Conservation (phyloP, 2,888 invertebrate species). For the Trachelus troglodyta region DNA sequence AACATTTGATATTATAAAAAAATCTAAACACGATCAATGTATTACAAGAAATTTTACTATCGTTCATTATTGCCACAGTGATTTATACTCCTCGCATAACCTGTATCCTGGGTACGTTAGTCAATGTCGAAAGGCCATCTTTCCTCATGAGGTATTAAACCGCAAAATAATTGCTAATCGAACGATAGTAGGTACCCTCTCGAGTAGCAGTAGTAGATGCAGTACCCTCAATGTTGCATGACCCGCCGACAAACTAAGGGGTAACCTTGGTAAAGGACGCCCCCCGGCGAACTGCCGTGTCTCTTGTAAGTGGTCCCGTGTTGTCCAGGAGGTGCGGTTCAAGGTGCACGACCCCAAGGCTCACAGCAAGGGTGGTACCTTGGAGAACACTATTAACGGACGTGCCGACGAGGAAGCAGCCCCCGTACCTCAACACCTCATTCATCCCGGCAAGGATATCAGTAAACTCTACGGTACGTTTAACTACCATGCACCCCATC, state of each 20-base stretch:
- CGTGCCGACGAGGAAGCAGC: slow-evolving; percentile 74
- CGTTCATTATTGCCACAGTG: neutral
- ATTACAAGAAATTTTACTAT: neutral
- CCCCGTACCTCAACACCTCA: slow-evolving; percentile 79
- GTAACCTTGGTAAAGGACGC: slow-evolving; percentile 52
- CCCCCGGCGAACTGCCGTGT: slow-evolving; percentile 64
- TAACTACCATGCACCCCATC: neutral
- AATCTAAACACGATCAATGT: neutral
- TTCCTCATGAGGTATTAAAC: neutral
- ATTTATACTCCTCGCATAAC: neutral
- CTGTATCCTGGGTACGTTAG: neutral
- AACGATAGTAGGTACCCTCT: neutral
- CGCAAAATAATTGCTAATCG: neutral
- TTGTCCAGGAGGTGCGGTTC: slow-evolving; percentile 92
- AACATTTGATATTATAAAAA: neutral
- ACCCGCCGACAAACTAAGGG: slow-evolving; percentile 52
- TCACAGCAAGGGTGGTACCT: slow-evolving; percentile 91
- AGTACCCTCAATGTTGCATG: slow-evolving; percentile 50
- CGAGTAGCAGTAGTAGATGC: neutral
- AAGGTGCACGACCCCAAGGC: slow-evolving; percentile 95
- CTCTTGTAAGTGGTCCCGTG: slow-evolving; percentile 69
- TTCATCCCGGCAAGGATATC: slow-evolving; percentile 92
- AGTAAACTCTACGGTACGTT: slow-evolving; percentile 82
- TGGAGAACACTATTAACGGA: slow-evolving; percentile 92
- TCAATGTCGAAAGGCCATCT: neutral